Base-by-base conservation (phyloP, 2,888 invertebrate species). In the Drosophila birchii region DNA sequence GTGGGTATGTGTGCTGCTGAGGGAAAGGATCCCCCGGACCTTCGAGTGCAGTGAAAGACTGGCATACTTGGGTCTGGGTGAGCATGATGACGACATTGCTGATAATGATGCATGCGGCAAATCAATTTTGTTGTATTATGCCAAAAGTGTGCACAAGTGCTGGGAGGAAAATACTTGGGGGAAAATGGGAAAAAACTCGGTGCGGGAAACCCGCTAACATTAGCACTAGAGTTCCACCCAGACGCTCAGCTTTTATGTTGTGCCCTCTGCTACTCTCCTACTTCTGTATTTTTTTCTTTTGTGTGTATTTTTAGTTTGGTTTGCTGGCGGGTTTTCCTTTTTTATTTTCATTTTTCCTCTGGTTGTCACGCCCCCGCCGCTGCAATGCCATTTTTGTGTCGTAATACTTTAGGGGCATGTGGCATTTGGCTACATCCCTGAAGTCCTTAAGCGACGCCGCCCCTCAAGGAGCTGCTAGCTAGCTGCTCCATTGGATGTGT, bases 71-170 rank as follows among this genome's bases (percentile, higher is more conserved):
- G 51, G 9, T 23, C 16, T 36, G 38, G 62, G 18, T 56, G 67
- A 16, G 36, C 39, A 49, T 59, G 58, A 53, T 64, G 68, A 41
- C 55, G 79, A 74, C 75, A 74, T 66, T 80, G 86, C 74, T 80
- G 80, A 84, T 86, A 86, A 84, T 86, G 86, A 86, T 86, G 88
- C 88, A 88, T 90, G 86, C 85, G 83, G 83, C 89, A 90, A 90
- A 90, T 90, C 90, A 90, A 90, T 90, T 90, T 90, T 86, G 79
- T 83, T 89, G 78, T 81, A 89, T 89, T 89, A 85, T 88, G 81
- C 87, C 89, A 79, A 89, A 86, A 84, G 76, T 84, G 81, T 78
- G 60, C 60, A 61, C 55, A 61, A 61, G 60, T 61, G 56, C 51
- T 60, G 34, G 16, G 4, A 38, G 44, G 5, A 61, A 59, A n/a